Percentiles rank a stretch among this genome's conserved stretches.
Evolutionary conservation across 2,797 vertebrate species (phyloP).

Genomic region (Gallinago nigripennis): DNA sequence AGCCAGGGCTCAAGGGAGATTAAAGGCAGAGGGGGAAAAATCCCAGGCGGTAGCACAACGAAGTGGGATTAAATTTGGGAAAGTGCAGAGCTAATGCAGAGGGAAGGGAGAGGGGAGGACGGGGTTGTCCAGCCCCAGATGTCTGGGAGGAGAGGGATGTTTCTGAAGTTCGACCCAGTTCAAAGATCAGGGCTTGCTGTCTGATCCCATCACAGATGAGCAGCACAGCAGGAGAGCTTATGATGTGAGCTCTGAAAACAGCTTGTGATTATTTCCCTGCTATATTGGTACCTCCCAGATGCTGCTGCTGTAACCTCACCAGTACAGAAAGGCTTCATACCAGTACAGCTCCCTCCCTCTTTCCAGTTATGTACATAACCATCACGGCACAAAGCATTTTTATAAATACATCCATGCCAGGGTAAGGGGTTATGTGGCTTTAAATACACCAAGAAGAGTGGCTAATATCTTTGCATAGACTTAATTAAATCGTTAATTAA

Average conservation of each 20-base stretch:
- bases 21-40: background rate
- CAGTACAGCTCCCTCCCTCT: background rate
- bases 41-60: background rate
- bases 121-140: background rate
- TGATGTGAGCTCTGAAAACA: background rate
- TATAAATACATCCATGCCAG: background rate
- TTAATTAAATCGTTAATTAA: conserved; percentile 53
- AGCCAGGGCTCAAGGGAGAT: background rate
- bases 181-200: fast-evolving
- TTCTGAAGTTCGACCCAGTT: background rate
- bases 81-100: background rate
- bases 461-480: background rate
- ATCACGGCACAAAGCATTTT: background rate
- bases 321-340: background rate
- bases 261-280: background rate
- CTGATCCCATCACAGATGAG: background rate
- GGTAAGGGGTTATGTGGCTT: background rate
- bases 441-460: background rate
- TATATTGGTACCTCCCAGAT: background rate
- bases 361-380: too few relatives aligned
- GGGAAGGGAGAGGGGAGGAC: background rate
- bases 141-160: background rate
- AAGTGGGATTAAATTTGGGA: background rate
- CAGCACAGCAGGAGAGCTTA: background rate
- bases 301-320: background rate